Evolutionary conservation across 2,113 vertebrate genomes (phyloP), one percentile per base, ranked within the genome.

Genomic region (Philantomba maxwellii): DNA sequence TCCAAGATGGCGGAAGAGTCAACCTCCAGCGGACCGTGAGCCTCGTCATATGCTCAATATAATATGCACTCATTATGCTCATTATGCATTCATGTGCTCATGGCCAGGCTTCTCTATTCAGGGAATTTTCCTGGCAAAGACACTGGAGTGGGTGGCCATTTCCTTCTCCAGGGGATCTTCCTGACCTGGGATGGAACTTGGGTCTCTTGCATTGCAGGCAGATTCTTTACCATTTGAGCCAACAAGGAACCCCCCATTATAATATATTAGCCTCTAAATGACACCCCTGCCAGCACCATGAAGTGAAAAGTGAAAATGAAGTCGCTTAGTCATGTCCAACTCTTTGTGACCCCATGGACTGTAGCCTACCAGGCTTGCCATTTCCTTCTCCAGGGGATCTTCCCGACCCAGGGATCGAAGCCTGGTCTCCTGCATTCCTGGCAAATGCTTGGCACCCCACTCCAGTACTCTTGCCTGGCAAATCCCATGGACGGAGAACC

Each of bases 341-440:
- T n/a, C 16, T 66, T 5, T n/a, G 33, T n/a, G 33, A 66, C 16
- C 62, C 62, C 62, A n/a, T 66, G 33, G 15, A 19, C 33, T n/a
- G 16, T n/a, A 23, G n/a, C 66, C 66, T 70, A 70, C n/a, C 10
- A 70, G 19, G 19, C 2, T 70, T 70, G n/a, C 66, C 66, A 39
- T 70, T 39, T 23, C 66, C n/a, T 70, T 70, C 66, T 70, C n/a
- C 66, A 70, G 66, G n/a, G n/a, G 10, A 70, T 70, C 66, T 36
- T 70, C 66, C 66, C 0, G 0, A 70, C 66, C 10, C n/a, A 23
- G n/a, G 66, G 19, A 70, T 70, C 10, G 1, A 39, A 70, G 1
- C n/a, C 19, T 36, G 19, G n/a, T 70, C 66, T 39, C 19, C n/a
- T 0, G 0, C n/a, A 70, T 23, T 39, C 1, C 66, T 12, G 66